phyloP scores from a whole-genome alignment of 2,113 vertebrate species.

The Phalacrocorax aristotelis region DNA sequence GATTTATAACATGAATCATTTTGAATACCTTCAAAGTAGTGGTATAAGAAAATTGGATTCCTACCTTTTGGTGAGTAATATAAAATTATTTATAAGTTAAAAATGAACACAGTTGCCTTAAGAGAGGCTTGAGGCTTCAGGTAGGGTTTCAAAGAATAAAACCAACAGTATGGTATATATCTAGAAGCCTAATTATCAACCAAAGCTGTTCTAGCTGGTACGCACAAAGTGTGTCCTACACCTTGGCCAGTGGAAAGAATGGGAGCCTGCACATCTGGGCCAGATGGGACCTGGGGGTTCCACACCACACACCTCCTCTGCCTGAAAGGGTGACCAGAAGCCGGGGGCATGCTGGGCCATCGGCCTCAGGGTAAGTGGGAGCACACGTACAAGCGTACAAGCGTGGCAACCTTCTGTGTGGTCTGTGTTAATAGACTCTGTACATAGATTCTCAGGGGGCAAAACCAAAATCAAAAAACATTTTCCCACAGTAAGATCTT shows the following conservation, averaged over 20 bases:
- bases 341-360: fast-evolving
- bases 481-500: neutral
- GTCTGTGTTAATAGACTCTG: neutral
- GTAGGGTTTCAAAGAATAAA: conserved; percentile 3
- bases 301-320: neutral
- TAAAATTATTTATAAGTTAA: conserved; percentile 37
- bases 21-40: conserved; percentile 19
- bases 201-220: neutral
- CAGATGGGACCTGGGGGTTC: neutral
- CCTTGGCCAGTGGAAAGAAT: neutral
- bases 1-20: conserved; percentile 28
- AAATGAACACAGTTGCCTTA: neutral
- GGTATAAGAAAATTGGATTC: conserved; percentile 31
- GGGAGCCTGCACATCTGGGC: neutral
- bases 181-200: neutral
- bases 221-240: neutral
- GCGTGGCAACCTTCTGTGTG: neutral
- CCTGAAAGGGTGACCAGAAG: neutral
- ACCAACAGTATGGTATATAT: neutral
- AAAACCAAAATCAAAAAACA: neutral
- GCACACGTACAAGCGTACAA: fast-evolving
- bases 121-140: neutral
- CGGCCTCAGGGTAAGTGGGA: neutral
- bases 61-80: conserved; percentile 3
- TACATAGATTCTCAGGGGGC: neutral